Evolutionary conservation across 2,888 invertebrate species (phyloP), one percentile per base, ranked within the genome.

Genomic region (Mactromeris polynyma): DNA sequence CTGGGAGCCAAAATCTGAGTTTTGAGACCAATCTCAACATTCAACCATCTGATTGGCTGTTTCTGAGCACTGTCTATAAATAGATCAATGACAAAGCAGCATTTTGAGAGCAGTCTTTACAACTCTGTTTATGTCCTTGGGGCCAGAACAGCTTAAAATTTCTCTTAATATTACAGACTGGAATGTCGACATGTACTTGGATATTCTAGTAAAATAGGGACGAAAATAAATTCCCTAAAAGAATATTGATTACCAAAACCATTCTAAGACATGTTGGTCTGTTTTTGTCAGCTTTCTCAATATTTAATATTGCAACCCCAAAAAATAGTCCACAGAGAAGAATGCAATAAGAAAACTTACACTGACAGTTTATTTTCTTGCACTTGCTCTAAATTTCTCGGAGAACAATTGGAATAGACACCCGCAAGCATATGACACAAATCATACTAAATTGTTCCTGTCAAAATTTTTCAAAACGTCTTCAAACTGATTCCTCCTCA

Each of bases 381-480:
- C 82, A 38, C 82, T 46, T 77, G 58, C 73, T 42, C 83, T 83
- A 83, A 77, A 73, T 83, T 77, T 46, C 64, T 40, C 42, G 6
- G 64, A 85, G 38, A 83, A 89, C 89, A 90, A 89, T 89, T 87
- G 87, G 46, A 83, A 81, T 83, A 79, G 91, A 89, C 91, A 87
- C 77, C 78, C n/a, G 54, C 77, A 83, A 79, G 83, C 89, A 54
- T 80, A 85, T 80, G 81, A 79, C 42, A 81, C 85, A 91, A 87
- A 90, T 89, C 89, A 85, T 58, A 64, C 46, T 73, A 84, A 89
- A 92, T 92, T 81, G 86, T 85, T 84, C 51, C 90, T 89, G 90
- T 92, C 91, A 92, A 89, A 89, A 83, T 73, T 87, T 91, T 92
- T 92, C 90, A 89, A 92, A 91, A 86, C 86, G 87, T 90, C 89